Evolutionary conservation across 2,888 invertebrate genomes (phyloP), one percentile per base, ranked within the genome.

Genomic region (Nipponacmea schrenckii): DNA sequence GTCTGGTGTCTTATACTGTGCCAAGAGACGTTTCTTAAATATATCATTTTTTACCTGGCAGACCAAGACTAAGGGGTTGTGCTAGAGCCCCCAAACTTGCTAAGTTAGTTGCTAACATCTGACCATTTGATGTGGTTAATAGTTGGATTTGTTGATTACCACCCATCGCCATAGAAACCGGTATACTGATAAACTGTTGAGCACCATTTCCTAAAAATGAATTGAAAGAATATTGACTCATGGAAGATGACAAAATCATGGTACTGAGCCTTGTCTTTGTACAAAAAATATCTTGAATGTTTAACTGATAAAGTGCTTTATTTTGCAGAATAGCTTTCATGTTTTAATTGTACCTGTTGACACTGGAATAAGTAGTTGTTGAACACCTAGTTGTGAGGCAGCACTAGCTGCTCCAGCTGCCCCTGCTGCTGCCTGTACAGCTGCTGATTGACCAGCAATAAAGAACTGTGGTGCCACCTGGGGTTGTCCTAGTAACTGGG

Each of bases 151-250:
- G 89, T 72, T 83, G 85, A 78, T 86, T 86, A 48, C 87, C 87
- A 27, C 86, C 86, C 8, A 87, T 82, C 64, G 90, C 89, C 81
- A 90, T 86, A 62, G 90, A 90, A 27, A 97, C 95, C 70, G 97
- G 97, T 88, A 97, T 97, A 80, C 97, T 96, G 83, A 97, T 91
- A 87, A 97, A 96, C 85, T 97, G 97, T 91, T 97, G 97, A 68
- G 96, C 95, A 70, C 96, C 96, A 88, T 97, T 94, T 82, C 96
- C 96, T 96, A 90, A 17, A 70, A 67, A 70, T 56, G 68, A 66
- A 65, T 62, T 24, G 62, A 56, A 63, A 12, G 24, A 67, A 14
- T 48, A 20, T 46, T 24, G 5, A 62, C 20, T 24, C 24, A 7
- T 12, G 7, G 20, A 62, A 62, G 2, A 62, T 68, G 5, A 14